A percentile compares a stretch with the other conserved stretches of the same genome.
Conservation (phyloP, 2,113 vertebrate species). For the Phrynosoma platyrhinos region DNA sequence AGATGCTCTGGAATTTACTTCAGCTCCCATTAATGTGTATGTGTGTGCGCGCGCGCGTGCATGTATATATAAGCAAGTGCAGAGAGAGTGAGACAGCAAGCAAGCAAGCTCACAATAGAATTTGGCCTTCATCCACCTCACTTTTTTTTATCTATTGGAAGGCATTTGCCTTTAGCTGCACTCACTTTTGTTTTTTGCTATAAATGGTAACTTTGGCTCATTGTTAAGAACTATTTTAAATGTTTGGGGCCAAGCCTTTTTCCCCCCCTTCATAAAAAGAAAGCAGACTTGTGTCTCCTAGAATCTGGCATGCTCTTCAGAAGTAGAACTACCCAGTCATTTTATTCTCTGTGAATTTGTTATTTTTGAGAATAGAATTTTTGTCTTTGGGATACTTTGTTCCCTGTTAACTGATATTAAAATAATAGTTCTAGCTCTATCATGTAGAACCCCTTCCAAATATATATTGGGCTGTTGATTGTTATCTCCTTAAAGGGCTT, state of each 20-base stretch:
- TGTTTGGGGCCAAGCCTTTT: constrained; percentile 58
- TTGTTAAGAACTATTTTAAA: constrained; percentile 50
- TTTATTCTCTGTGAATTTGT: constrained; percentile 52
- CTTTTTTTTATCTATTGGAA: not conserved
- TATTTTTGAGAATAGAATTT: constrained; percentile 61
- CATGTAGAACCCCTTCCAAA: constrained; percentile 73
- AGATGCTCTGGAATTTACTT: not conserved
- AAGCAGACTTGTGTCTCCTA: constrained; percentile 42
- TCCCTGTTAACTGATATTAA: constrained; percentile 69
- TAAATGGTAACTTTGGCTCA: constrained; percentile 32
- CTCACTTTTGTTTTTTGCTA: constrained; percentile 24
- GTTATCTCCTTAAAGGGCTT: constrained; percentile 72
- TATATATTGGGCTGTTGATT: constrained; percentile 62
- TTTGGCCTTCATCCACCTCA: not conserved
- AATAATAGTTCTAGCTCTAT: constrained; percentile 74
- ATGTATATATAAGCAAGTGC: no score
- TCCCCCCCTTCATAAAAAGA: constrained; percentile 49
- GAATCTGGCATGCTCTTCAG: constrained; percentile 44
- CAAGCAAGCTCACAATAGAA: not conserved
- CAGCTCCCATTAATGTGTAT: not conserved
- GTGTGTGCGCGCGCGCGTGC: no score
- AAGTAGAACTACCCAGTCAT: constrained; percentile 1
- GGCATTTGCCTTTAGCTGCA: constrained; percentile 5
- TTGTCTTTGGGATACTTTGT: constrained; percentile 67
- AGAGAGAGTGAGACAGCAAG: not conserved